These are phyloP conservation scores for Emydura subglobosa DNA, from an alignment of 2,113 vertebrate species.

Conservation along the genomic window DNA sequence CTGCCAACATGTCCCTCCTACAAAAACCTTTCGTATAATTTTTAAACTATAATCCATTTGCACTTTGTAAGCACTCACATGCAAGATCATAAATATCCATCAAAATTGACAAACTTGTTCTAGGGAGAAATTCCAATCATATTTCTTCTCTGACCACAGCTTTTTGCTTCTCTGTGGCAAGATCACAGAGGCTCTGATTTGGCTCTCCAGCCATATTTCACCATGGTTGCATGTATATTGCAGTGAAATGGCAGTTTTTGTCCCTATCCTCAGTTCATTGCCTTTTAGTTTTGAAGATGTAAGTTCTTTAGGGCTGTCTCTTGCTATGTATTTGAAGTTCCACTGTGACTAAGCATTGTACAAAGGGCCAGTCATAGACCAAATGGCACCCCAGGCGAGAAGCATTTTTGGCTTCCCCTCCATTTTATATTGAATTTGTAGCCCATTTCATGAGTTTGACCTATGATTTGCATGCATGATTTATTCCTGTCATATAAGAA, in stretches of 20 bases:
- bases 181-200: accelerated
- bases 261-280: not conserved
- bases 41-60: not conserved
- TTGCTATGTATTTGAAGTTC: not conserved
- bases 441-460: too few relatives aligned
- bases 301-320: not conserved
- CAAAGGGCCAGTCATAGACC: too few relatives aligned
- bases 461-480: too few relatives aligned
- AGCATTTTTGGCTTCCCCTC: too few relatives aligned
- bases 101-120: not conserved
- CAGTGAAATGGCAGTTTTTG: not conserved
- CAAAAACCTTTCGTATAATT: not conserved
- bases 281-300: not conserved
- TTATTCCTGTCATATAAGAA: too few relatives aligned
- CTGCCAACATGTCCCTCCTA: not conserved
- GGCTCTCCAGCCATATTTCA: not conserved
- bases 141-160: not conserved
- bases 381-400: too few relatives aligned
- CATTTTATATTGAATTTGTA: too few relatives aligned
- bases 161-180: not conserved
- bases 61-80: not conserved
- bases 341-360: not conserved
- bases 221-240: not conserved
- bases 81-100: not conserved
- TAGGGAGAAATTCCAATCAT: not conserved